A percentile compares a stretch with the other conserved stretches of the same genome.
phyloP scores from a whole-genome alignment of 2,888 invertebrate genomes.

The Trissonchulus latispiculum region DNA sequence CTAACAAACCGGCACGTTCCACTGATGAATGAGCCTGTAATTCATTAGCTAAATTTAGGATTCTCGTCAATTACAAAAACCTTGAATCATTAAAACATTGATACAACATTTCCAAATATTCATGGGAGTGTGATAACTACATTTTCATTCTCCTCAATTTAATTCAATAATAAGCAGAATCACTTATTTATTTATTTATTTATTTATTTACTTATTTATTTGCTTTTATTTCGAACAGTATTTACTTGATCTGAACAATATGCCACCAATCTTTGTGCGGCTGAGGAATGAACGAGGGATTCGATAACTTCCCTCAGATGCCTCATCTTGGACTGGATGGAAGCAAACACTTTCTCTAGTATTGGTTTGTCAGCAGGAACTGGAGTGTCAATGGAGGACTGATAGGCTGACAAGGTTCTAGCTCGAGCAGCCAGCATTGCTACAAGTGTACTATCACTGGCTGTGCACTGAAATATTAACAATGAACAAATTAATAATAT shows the following conservation, averaged over 20 bases:
- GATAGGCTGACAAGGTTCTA: neutral
- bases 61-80: no score
- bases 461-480: constrained; percentile 60
- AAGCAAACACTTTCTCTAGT: neutral
- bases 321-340: neutral
- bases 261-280: constrained; percentile 54
- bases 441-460: constrained; percentile 76
- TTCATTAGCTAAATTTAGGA: no score
- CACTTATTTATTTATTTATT: no score
- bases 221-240: no score
- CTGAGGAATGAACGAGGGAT: neutral
- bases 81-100: no score
- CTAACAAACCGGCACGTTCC: constrained; percentile 70
- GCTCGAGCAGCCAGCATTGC: constrained; percentile 56
- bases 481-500: no score
- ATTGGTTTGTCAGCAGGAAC: neutral
- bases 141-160: no score
- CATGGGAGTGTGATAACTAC: no score
- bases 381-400: neutral
- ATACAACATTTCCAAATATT: no score
- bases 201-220: no score
- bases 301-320: neutral
- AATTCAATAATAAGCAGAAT: no score
- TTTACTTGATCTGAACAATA: constrained; percentile 66
- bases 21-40: constrained; percentile 74